Evolutionary conservation across 2,113 vertebrate genomes (phyloP), one percentile per base, ranked within the genome.

Genomic region (Menidia beryllina): DNA sequence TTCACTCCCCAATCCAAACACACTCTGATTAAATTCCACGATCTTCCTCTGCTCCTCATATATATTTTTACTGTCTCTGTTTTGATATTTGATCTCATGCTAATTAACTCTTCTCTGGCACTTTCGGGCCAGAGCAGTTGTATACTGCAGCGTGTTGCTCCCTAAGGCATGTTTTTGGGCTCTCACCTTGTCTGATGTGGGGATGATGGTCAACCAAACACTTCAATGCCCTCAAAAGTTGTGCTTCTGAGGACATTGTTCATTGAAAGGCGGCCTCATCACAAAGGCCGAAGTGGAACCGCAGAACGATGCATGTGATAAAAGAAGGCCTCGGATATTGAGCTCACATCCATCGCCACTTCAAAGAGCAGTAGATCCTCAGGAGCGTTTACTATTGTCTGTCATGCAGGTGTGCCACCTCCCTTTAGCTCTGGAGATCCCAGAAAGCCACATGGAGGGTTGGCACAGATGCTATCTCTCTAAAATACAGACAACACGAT

Each of bases 321-420:
- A 80, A 82, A 72, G 68, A 76, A 61, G 27, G 62, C 74, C 78
- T 36, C 53, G 45, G 83, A 77, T 75, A 75, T 75, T 65, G 81
- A 79, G 67, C 75, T 86, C 73, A 56, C 53, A 76, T 77, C 90
- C 82, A 67, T 78, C 70, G 68, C 84, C 84, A 90, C 92, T 92
- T 94, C 91, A 93, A 94, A 94, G 90, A 69, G 57, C 57, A 34
- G 45, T 64, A 72, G 77, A 67, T 64, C 88, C 83, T 79, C 84
- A 78, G 82, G 64, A 88, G 80, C 34, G 21, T 41, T 38, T 57
- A 13, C 67, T 51, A 88, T 91, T 92, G 91, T 91, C 83, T 82
- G 69, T 11, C 8, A 69, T 65, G 86, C 93, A 94, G 93, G 93
- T 94, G 93, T 65, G 83, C 77, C 75, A 59, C 75, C 70, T 89